Evolutionary conservation across 2,797 vertebrate genomes (phyloP).

Genomic region (Eospalax fontanierii): DNA sequence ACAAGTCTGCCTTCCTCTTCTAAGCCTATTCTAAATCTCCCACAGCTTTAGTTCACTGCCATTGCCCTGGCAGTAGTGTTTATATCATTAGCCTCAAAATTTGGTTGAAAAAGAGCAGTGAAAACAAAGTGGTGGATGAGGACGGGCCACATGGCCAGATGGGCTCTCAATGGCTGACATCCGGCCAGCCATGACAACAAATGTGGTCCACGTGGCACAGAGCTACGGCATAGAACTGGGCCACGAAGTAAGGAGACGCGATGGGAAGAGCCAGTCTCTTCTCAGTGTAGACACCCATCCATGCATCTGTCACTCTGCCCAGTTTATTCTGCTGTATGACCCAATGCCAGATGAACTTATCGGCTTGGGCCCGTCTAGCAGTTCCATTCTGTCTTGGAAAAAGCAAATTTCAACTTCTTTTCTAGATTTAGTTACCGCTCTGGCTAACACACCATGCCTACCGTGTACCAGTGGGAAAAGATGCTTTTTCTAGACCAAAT

Average conservation of each 20-base stretch:
- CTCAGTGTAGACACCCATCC: neutral
- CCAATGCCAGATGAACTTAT: neutral
- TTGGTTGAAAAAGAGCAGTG: conserved; percentile 76
- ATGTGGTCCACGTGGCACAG: conserved; percentile 71
- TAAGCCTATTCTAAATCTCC: neutral
- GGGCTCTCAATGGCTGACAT: conserved; percentile 56
- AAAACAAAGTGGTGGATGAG: conserved; percentile 74
- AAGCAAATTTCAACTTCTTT: conserved; percentile 27
- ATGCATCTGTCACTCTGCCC: neutral
- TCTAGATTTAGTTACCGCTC: neutral
- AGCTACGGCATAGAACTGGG: neutral
- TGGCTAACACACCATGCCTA: neutral
- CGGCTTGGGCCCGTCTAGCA: neutral
- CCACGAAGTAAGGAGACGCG: neutral
- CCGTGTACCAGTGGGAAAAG: neutral
- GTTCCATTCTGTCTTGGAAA: neutral
- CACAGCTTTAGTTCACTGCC: conserved; percentile 36
- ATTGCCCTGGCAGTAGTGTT: conserved; percentile 62
- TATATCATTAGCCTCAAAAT: conserved; percentile 82
- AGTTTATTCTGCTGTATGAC: neutral
- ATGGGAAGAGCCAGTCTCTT: conserved; percentile 21
- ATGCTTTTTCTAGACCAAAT: neutral
- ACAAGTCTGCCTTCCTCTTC: neutral
- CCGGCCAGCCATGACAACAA: conserved; percentile 74
- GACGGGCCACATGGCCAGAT: conserved; percentile 76